Evolutionary conservation across 2,797 vertebrate species (phyloP), one percentile per base, ranked within the genome.

Genomic region (Tapera naevia): DNA sequence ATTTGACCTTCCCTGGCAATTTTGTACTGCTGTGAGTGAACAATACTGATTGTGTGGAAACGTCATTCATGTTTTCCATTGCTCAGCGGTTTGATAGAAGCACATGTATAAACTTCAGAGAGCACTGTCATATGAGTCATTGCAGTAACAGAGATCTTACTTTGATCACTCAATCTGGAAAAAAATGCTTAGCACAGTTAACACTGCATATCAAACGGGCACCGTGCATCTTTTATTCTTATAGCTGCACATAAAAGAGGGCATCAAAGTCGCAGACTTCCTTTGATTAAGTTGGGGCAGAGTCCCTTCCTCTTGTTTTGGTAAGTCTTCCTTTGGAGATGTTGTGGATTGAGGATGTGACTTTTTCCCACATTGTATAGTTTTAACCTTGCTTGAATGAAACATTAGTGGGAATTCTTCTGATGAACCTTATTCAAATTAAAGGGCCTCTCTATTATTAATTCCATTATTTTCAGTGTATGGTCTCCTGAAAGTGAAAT

Each of bases 131-230:
- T 62, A 28, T 30, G 60, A 93, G 89, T 80, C 86, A 51, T 41
- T 56, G 43, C 73, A 71, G 66, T 6, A 17, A 21, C 60, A 30
- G 67, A 41, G 61, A 22, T 50, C 74, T 71, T 9, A 9, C 94
- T 97, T 96, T 96, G 91, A 96, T 96, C 89, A 33, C 56, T 57
- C 37, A 14, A 8, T 85, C 90, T 74, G 33, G 75, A 30, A 76
- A 65, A 75, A 78, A 91, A 50, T 15, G 33, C 50, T 65, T 18
- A 17, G 54, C 33, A 39, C 69, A 69, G 67, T 92, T 92, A 91
- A 76, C 48, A 32, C 39, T 71, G 83, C 70, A 57, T 80, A 86
- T 93, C 93, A 94, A 28, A 93, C 54, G 67, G 71, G 60, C 43
- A 25, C 81, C 86, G 76, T 23, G 53, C 61, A 48, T 91, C 80